These are phyloP conservation scores for Saxicola maurus DNA, from an alignment of 2,797 vertebrate genomes.

Conservation along the genomic window DNA sequence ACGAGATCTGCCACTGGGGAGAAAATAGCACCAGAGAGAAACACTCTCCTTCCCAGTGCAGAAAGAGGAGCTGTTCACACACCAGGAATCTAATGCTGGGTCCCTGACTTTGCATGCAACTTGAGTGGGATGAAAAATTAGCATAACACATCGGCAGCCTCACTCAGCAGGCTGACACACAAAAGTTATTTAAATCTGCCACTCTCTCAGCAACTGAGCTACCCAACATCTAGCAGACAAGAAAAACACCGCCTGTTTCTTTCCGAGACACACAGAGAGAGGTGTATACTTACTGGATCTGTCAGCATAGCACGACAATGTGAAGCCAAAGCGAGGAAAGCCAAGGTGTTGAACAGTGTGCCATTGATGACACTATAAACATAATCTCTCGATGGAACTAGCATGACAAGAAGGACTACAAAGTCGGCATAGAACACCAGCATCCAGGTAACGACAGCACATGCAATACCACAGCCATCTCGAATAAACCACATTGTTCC, in stretches of 20 bases:
- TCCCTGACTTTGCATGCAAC: background rate
- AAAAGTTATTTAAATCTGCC: conserved; percentile 25
- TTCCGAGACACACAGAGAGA: background rate
- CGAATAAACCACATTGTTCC: conserved; percentile 96
- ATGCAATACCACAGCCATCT: conserved; percentile 93
- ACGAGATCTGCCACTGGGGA: background rate
- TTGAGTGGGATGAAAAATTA: conserved; percentile 22
- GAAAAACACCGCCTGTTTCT: background rate
- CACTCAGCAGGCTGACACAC: background rate
- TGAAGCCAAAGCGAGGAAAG: conserved; percentile 91
- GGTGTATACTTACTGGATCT: conserved; percentile 87
- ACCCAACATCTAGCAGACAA: conserved; percentile 20
- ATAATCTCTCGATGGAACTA: conserved; percentile 86
- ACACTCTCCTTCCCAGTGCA: background rate
- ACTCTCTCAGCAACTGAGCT: background rate
- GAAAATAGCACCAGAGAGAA: background rate
- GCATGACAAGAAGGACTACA: conserved; percentile 94
- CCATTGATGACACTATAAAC: conserved; percentile 90
- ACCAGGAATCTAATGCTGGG: background rate
- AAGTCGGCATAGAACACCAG: conserved; percentile 96
- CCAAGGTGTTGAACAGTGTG: conserved; percentile 87
- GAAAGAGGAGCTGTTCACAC: background rate
- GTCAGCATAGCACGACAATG: conserved; percentile 95
- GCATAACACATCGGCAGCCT: conserved; percentile 17
- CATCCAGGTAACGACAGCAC: conserved; percentile 92